phyloP scores from a whole-genome alignment of 2,797 vertebrate species.

The Cheirogaleus major region DNA sequence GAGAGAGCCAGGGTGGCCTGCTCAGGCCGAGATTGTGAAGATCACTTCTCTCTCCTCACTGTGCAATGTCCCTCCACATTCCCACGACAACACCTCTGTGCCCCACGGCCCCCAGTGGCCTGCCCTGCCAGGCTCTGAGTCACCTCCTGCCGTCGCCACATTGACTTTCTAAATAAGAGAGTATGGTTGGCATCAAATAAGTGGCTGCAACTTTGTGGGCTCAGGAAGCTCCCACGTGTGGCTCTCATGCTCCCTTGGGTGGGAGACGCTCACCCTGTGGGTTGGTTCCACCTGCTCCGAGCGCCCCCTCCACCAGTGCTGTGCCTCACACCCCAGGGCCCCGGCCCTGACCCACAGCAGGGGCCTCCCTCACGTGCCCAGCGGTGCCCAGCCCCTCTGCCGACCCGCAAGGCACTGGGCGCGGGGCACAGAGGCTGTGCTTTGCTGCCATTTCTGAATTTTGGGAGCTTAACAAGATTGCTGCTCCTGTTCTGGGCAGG shows the following conservation, averaged over 20 bases:
- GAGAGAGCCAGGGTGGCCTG: background rate
- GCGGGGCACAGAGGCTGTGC: background rate
- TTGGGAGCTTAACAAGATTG: background rate
- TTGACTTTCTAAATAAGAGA: too few relatives aligned
- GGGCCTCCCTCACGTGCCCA: too few relatives aligned
- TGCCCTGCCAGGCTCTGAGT: background rate
- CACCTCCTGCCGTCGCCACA: background rate
- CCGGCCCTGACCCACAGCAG: background rate
- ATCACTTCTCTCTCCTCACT: background rate
- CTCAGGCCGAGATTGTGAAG: background rate
- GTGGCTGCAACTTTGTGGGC: background rate
- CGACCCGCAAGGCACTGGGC: too few relatives aligned
- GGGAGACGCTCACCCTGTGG: fast-evolving
- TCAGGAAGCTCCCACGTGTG: background rate
- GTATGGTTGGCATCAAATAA: background rate
- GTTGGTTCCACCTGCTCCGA: background rate
- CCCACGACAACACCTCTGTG: background rate
- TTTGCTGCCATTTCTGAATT: background rate
- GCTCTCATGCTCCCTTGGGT: background rate
- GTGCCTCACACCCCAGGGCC: background rate
- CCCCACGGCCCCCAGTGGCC: fast-evolving
- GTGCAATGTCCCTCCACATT: background rate
- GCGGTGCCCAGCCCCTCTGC: background rate
- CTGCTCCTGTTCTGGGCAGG: background rate
- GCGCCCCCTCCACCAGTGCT: background rate